Evolutionary conservation across 2,888 invertebrate genomes (phyloP), one percentile per base, ranked within the genome.

Genomic region (Ferrisia virgata): DNA sequence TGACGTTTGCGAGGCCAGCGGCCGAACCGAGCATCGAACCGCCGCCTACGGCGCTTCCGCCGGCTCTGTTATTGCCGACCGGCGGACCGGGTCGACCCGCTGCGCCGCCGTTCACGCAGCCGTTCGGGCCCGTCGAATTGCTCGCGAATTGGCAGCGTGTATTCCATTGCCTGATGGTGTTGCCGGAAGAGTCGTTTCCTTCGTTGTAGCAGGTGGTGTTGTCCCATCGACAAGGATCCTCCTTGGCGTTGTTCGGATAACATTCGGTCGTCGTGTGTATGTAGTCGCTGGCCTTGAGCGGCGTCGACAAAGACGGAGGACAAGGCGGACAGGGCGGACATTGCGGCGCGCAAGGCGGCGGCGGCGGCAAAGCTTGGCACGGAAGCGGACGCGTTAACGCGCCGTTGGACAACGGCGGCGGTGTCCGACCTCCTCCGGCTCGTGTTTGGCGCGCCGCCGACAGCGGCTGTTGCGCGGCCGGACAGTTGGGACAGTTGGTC

Each of bases 171-270:
- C 76, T 25, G 47, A 83, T 72, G 15, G 72, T 43, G 25, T 83
- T 83, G 13, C 83, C 83, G 40, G 83, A 39, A 5, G n/a, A 9
- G 76, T 85, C 85, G 78, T 85, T 85, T 53, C 58, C 53, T 2
- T 47, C 33, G 72, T 79, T 80, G 69, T 81, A 85, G 76, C 85
- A 85, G 76, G 80, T 79, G 25, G 83, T 64, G 58, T 82, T 85
- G 39, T 85, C 84, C 81, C 79, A 69, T 36, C 69, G 76, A n/a
- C 79, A 83, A 1, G 83, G 76, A 5, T 39, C 31, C 18, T 18
- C 8, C 6, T 31, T 31, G 25, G 33, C n/a, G 69, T 81, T 80
- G 64, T 58, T 82, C 64, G 84, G 85, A 78, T 85, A 85, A 84
- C 80, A 83, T 69, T 78, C 81, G 80, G 81, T 80, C 78, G 79